phyloP scores from a whole-genome alignment of 1,140 invertebrate genomes.

The Ceratina australensis region DNA sequence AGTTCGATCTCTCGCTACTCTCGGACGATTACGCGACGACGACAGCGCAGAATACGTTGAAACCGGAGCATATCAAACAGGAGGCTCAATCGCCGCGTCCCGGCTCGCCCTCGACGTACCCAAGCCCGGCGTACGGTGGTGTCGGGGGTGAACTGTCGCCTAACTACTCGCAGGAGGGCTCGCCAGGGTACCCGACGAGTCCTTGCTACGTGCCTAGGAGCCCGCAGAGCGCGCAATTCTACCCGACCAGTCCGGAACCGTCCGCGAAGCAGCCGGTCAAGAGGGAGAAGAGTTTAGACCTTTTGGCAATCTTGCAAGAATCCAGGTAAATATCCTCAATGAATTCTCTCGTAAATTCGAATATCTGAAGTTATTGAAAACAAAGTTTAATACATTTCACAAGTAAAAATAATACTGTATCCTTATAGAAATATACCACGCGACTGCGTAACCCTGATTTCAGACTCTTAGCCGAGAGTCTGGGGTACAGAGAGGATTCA shows the following conservation, averaged over 20 bases:
- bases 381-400: too few relatives aligned
- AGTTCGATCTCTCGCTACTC: conserved; percentile 88
- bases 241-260: conserved; percentile 79
- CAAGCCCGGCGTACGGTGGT: conserved; percentile 81
- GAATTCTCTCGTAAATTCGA: too few relatives aligned
- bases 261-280: conserved; percentile 76
- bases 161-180: conserved; percentile 81
- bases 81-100: conserved; percentile 74
- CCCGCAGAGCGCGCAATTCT: conserved; percentile 79
- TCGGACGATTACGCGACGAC: conserved; percentile 80
- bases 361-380: too few relatives aligned
- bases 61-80: conserved; percentile 75
- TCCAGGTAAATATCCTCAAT: conserved; percentile 76
- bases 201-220: conserved; percentile 80
- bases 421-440: too few relatives aligned
- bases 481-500: conserved; percentile 77
- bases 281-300: conserved; percentile 78
- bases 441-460: conserved; percentile 18
- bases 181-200: conserved; percentile 82
- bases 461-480: conserved; percentile 76
- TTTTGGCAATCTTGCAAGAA: conserved; percentile 78
- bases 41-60: conserved; percentile 64
- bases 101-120: conserved; percentile 77
- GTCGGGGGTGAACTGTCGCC: conserved; percentile 80
- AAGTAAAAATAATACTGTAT: too few relatives aligned